Conservation (phyloP, 1,140 invertebrate species). For the Aphelinus atriplicis region DNA sequence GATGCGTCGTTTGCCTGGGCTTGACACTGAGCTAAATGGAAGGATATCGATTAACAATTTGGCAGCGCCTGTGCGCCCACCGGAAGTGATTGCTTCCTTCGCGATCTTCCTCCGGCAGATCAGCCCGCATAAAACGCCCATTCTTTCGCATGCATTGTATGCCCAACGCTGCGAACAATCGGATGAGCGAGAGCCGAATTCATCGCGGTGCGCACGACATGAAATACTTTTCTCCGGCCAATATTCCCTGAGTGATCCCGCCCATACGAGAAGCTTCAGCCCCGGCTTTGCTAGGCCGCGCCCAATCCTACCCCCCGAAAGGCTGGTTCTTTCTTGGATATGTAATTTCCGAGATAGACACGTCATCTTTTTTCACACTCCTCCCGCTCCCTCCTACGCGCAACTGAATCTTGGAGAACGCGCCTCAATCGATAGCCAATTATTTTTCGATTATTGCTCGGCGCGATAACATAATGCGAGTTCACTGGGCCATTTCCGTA, state of each 20-base stretch:
- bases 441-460: not conserved
- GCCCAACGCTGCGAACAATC: not conserved
- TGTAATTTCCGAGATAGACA: not conserved
- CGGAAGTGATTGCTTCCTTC: conserved; percentile 19
- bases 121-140: not conserved
- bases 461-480: no score
- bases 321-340: not conserved
- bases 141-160: not conserved
- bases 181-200: not conserved
- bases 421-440: not conserved
- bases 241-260: not conserved
- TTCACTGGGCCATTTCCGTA: no score
- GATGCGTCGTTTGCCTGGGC: conserved; percentile 8
- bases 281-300: not conserved
- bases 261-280: not conserved
- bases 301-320: no score
- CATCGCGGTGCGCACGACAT: no score
- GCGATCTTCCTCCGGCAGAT: not conserved
- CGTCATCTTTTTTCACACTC: not conserved
- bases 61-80: not conserved
- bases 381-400: not conserved
- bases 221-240: not conserved
- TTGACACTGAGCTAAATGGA: conserved; percentile 17
- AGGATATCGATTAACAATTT: conserved; percentile 29
- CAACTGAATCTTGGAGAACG: not conserved